Conservation (phyloP, 2,888 invertebrate genomes). For the Limenitis camilla region DNA sequence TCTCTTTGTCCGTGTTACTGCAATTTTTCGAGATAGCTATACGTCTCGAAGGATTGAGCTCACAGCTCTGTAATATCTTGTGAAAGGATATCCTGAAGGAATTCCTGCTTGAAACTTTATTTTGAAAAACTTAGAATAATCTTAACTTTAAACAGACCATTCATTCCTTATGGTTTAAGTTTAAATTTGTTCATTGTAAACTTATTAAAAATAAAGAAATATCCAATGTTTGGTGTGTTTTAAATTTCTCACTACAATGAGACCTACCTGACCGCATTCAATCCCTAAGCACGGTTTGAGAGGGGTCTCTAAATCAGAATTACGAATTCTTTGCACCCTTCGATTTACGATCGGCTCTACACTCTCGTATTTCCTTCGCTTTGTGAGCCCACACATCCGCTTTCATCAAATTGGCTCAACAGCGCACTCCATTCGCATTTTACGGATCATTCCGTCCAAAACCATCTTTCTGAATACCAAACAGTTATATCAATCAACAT, state of each 20-base stretch:
- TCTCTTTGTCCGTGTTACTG: constrained; percentile 43
- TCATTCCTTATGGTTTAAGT: too few relatives aligned
- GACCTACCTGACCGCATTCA: constrained; percentile 9
- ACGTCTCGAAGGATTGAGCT: constrained; percentile 6
- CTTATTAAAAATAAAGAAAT: neutral
- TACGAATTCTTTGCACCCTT: constrained; percentile 55
- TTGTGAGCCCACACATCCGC: constrained; percentile 32
- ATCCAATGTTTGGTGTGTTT: neutral
- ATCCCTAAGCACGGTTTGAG: constrained; percentile 9
- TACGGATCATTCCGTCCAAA: constrained; percentile 28
- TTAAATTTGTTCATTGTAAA: too few relatives aligned
- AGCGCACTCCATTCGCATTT: constrained; percentile 20
- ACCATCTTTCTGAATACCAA: constrained; percentile 14
- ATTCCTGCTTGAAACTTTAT: neutral
- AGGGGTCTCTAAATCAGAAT: constrained; percentile 60
- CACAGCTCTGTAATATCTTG: neutral
- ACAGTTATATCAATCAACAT: constrained; percentile 30
- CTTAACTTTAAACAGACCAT: neutral
- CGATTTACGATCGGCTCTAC: constrained; percentile 54
- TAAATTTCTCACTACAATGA: neutral
- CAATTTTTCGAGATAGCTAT: constrained; percentile 33
- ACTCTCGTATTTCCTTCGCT: constrained; percentile 36
- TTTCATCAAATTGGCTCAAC: constrained; percentile 27
- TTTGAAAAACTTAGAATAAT: neutral
- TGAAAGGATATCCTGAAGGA: neutral